Evolutionary conservation across 2,113 vertebrate species (phyloP).

Genomic region (Nibea coibor): DNA sequence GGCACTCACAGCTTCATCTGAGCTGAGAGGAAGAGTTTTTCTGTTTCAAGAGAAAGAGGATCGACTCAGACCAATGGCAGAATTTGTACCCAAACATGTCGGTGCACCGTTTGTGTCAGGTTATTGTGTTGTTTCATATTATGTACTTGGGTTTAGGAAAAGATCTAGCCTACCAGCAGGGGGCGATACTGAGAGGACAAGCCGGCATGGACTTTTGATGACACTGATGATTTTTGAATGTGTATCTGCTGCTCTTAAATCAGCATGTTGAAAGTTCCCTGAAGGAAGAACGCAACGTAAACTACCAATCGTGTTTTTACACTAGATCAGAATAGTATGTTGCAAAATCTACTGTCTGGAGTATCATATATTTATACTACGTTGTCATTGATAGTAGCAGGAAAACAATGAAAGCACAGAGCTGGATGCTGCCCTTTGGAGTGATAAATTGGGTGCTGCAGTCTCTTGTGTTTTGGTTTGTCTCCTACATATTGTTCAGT

Average conservation of each 20-base stretch:
- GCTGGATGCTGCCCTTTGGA: slow-evolving; percentile 21
- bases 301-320: background rate
- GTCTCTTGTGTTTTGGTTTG: slow-evolving; percentile 30
- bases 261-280: background rate
- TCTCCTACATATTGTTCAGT: slow-evolving; percentile 37
- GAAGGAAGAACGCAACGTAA: slow-evolving; percentile 2
- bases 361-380: background rate
- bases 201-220: no score
- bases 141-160: no score
- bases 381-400: background rate
- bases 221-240: background rate
- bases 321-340: background rate
- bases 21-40: background rate
- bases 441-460: slow-evolving; percentile 31
- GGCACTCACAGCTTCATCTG: background rate
- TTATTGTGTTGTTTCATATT: no score
- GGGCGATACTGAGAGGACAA: no score
- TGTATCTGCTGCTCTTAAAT: background rate
- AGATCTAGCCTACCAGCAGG: no score
- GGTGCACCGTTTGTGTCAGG: no score
- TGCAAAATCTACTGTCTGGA: background rate
- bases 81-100: no score
- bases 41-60: background rate
- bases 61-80: background rate
- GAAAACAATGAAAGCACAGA: background rate